Percentiles rank a stretch among this genome's conserved stretches.
Conservation (phyloP, 2,113 vertebrate genomes). For the Lontra canadensis region DNA sequence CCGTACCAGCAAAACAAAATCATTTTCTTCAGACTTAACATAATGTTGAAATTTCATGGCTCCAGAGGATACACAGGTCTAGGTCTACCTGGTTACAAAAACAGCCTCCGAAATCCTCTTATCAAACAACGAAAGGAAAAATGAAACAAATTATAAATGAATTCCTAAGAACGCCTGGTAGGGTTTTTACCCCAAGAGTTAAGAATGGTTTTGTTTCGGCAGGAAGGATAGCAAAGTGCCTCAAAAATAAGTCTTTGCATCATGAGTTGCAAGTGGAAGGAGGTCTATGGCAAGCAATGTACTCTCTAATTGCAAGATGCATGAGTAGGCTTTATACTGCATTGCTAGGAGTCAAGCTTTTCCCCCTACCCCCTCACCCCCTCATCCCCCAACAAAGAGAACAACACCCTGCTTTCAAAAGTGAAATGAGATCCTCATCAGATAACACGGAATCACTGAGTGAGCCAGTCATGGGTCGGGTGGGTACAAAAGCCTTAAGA, state of each 20-base stretch:
- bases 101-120: not conserved
- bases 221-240: not conserved
- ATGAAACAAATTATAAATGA: not conserved
- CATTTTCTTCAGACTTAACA: not conserved
- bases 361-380: not conserved
- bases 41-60: not conserved
- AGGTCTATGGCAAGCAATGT: not conserved
- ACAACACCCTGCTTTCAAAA: slow-evolving; percentile 59
- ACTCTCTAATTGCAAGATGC: not conserved
- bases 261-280: not conserved
- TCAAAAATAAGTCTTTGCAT: slow-evolving; percentile 5
- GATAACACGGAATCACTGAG: slow-evolving; percentile 49
- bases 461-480: not conserved
- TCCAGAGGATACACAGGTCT: not conserved
- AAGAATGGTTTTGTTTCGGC: not conserved
- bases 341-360: not conserved
- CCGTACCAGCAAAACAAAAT: not conserved
- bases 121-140: not conserved
- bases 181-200: not conserved
- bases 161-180: not conserved
- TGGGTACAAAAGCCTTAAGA: not conserved
- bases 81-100: not conserved
- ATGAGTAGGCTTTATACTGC: not conserved
- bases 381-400: not conserved
- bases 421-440: slow-evolving; percentile 65